Percentiles rank a stretch among this genome's conserved stretches.
phyloP scores from a whole-genome alignment of 2,888 invertebrate species.

The Phaedon cochleariae region DNA sequence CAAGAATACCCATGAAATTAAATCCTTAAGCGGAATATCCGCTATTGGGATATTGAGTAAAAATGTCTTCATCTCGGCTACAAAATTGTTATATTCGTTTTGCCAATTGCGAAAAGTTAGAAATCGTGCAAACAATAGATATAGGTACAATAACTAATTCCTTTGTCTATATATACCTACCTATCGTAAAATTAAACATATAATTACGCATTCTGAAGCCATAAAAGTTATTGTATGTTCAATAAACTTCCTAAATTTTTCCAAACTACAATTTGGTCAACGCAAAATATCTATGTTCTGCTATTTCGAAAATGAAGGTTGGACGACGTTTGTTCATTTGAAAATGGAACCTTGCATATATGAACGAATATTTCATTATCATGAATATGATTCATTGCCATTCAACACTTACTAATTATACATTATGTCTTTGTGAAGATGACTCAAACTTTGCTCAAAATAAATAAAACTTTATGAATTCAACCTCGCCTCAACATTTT shows the following conservation, averaged over 20 bases:
- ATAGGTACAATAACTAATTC: neutral
- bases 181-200: neutral
- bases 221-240: neutral
- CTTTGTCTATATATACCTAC: slow-evolving; percentile 1
- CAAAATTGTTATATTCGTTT: neutral
- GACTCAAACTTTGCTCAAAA: too few relatives aligned
- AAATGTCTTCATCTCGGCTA: neutral
- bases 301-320: neutral
- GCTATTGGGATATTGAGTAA: neutral
- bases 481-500: too few relatives aligned
- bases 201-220: neutral
- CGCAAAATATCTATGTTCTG: too few relatives aligned
- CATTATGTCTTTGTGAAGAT: too few relatives aligned
- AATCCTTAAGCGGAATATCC: too few relatives aligned
- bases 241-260: neutral
- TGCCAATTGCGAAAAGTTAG: neutral
- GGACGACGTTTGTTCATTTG: neutral
- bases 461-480: too few relatives aligned
- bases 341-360: neutral
- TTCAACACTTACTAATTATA: too few relatives aligned
- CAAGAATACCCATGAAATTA: too few relatives aligned
- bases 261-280: neutral
- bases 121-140: neutral
- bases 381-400: too few relatives aligned
- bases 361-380: neutral